Percentiles rank a stretch among this genome's conserved stretches.
phyloP scores from a whole-genome alignment of 2,797 vertebrate genomes.

The Diceros bicornis region DNA sequence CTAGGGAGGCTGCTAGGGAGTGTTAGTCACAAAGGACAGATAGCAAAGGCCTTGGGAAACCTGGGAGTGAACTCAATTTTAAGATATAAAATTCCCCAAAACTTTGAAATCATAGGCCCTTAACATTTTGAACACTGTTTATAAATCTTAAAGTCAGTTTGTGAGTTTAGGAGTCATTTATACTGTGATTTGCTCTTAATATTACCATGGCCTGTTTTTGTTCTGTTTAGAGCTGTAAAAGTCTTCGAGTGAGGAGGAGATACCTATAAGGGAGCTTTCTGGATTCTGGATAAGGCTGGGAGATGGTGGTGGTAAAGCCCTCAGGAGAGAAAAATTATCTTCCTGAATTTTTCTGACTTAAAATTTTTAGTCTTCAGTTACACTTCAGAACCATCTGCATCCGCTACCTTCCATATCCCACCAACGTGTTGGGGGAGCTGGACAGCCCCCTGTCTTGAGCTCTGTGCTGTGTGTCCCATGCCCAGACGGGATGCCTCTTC shows the following conservation, averaged over 20 bases:
- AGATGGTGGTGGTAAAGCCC: not conserved
- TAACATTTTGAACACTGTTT: constrained; percentile 43
- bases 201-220: not conserved
- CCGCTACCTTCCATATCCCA: not conserved
- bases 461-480: not conserved
- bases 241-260: not conserved
- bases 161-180: constrained; percentile 8
- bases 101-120: not conserved
- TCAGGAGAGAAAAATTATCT: not conserved
- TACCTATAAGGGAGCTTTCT: not conserved
- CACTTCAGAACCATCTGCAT: not conserved
- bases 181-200: not conserved
- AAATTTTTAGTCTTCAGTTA: not conserved
- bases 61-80: constrained; percentile 25
- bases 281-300: not conserved
- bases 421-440: not conserved
- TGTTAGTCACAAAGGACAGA: not conserved
- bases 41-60: not conserved
- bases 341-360: not conserved
- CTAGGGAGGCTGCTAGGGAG: not conserved
- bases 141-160: constrained; percentile 29
- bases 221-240: not conserved
- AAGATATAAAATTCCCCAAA: constrained; percentile 53
- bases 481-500: not conserved
- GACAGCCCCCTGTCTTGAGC: not conserved